A percentile compares a stretch with the other conserved stretches of the same genome.
These are phyloP conservation scores for Gallinago nigripennis DNA, from an alignment of 2,797 vertebrate genomes.

Conservation along the genomic window DNA sequence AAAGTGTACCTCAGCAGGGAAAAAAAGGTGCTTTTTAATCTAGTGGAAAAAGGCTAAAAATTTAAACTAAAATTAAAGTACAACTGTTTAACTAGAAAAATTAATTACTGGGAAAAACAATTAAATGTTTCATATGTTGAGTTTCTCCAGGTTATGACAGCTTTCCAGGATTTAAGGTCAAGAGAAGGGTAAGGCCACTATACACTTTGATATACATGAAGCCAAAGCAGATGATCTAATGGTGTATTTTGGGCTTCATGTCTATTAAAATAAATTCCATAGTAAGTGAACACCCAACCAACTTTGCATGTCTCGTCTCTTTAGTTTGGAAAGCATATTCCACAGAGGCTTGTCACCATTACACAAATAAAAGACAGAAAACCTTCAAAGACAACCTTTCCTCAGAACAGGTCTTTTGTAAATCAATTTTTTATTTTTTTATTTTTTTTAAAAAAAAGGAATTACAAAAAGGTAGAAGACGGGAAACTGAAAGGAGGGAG, in stretches of 20 bases:
- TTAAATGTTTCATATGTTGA: background rate
- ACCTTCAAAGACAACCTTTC: slow-evolving; percentile 45
- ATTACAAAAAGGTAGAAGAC: background rate
- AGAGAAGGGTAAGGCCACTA: background rate
- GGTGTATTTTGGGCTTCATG: background rate
- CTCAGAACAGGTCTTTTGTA: background rate
- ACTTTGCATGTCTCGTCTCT: slow-evolving; percentile 77
- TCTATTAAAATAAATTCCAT: background rate
- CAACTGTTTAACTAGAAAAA: background rate
- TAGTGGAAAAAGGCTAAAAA: background rate
- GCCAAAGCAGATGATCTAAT: background rate
- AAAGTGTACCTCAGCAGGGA: background rate
- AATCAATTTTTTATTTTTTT: background rate
- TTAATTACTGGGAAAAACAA: background rate
- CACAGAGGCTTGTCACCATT: slow-evolving; percentile 78
- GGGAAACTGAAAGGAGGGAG: background rate
- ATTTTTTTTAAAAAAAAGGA: background rate
- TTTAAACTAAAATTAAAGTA: background rate
- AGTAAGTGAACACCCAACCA: slow-evolving; percentile 71
- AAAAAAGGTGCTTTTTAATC: background rate
- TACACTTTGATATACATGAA: background rate
- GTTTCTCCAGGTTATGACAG: background rate
- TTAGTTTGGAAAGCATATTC: slow-evolving; percentile 79
- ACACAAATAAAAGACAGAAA: slow-evolving; percentile 76
- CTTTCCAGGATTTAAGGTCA: slow-evolving; percentile 18